Percentiles rank a stretch among this genome's conserved stretches.
Evolutionary conservation across 2,113 vertebrate species (phyloP).

Genomic region (Rattus rattus): DNA sequence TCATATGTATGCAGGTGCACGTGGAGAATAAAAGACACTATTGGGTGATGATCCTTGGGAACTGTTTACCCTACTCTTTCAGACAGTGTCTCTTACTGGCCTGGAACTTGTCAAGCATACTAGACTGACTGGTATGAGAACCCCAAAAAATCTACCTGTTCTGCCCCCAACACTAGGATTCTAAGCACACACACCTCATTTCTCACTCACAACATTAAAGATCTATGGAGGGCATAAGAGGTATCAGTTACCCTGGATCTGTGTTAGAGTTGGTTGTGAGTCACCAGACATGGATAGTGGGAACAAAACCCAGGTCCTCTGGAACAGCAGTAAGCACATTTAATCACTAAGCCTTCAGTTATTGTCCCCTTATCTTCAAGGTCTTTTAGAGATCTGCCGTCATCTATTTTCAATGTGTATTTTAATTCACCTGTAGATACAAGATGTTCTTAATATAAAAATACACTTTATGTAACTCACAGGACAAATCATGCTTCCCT

Average conservation of each 20-base stretch:
- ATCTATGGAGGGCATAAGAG: too few species aligned
- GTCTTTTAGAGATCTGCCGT: not conserved
- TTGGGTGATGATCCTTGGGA: not conserved
- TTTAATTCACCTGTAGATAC: constrained; percentile 46
- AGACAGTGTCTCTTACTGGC: not conserved
- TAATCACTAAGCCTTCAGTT: not conserved
- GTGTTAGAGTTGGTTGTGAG: not conserved
- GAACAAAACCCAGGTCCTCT: not conserved
- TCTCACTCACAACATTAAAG: too few species aligned
- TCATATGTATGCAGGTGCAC: too few species aligned
- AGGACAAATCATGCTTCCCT: constrained; percentile 34
- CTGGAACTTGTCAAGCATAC: not conserved
- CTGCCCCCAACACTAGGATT: not conserved
- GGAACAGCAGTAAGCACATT: not conserved
- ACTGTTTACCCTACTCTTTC: not conserved
- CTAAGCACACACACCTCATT: not conserved
- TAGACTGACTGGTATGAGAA: too few species aligned
- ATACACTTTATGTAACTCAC: constrained; percentile 38
- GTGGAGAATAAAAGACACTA: not conserved
- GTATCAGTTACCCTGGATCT: not conserved
- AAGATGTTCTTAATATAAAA: constrained; percentile 58
- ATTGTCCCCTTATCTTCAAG: not conserved
- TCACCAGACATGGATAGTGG: not conserved
- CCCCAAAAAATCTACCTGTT: not conserved
- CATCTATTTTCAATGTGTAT: constrained; percentile 2